These are phyloP conservation scores for Gastrophysa polygoni DNA, from an alignment of 2,888 invertebrate genomes.

Conservation along the genomic window DNA sequence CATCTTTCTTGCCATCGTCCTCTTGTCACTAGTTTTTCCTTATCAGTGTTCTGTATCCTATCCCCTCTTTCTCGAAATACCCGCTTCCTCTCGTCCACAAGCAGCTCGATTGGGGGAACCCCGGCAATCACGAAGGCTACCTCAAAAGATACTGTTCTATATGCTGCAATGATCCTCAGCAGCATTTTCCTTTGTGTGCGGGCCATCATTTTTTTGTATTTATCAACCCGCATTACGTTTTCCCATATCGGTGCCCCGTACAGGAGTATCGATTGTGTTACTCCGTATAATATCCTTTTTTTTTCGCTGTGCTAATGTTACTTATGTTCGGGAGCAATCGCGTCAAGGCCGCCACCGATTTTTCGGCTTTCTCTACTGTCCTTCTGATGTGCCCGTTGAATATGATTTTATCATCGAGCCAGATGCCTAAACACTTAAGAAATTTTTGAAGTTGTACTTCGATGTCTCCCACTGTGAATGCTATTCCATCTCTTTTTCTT, in stretches of 20 bases:
- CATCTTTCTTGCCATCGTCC: conserved; percentile 7
- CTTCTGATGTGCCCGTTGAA: background rate
- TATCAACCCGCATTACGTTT: conserved; percentile 1
- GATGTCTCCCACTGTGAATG: background rate
- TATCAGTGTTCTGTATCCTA: background rate
- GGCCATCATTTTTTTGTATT: conserved; percentile 16
- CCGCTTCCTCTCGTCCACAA: background rate
- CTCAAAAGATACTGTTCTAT: conserved; percentile 26
- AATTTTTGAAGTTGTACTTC: background rate
- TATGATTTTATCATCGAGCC: background rate
- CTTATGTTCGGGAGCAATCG: background rate
- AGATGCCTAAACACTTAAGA: background rate
- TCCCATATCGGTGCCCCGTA: conserved; percentile 33
- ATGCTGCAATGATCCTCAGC: conserved; percentile 18
- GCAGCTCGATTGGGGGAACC: conserved; percentile 16
- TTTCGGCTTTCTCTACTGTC: background rate
- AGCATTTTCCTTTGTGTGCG: conserved; percentile 18
- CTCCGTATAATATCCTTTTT: background rate
- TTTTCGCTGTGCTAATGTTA: background rate
- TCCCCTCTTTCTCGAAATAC: background rate
- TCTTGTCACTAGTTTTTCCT: background rate
- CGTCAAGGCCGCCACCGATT: background rate
- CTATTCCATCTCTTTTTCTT: background rate
- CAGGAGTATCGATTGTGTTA: conserved; percentile 24
- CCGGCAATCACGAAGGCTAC: conserved; percentile 20